Base-by-base conservation (phyloP, 2,797 vertebrate species). In the Eupleurogrammus muticus region DNA sequence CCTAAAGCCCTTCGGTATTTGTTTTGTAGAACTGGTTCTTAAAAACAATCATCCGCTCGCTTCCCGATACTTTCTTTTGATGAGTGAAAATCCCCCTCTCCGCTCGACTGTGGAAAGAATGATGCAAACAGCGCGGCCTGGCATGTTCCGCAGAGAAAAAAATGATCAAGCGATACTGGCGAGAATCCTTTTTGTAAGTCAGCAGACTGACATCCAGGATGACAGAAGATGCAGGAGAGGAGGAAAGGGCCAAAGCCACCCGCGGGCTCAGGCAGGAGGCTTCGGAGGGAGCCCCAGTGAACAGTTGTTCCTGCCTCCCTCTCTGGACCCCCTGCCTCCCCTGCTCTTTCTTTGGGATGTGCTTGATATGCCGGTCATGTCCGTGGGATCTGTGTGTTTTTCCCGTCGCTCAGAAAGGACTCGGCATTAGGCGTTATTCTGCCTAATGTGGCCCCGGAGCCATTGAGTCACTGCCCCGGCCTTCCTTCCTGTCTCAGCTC, bases 401-500 rank as follows among this genome's bases (percentile, higher is more conserved):
- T 87, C 81, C n/a, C 79, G 70, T 68, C 42, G 42, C 36, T 60
- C 80, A 84, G 82, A 6, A 28, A 28, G 28, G 6, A 28, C 65
- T 74, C 1, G 61, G n/a, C n/a, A n/a, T n/a, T n/a, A n/a, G n/a
- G n/a, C 70, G 36, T 80, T 77, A 74, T 81, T 82, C 83, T 86
- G 75, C 47, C 49, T 28, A 28, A 0, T 73, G 83, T 76, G 83
- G 80, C 83, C 70, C n/a, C 5, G 59, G 79, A 90, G 84, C 85
- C 87, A 79, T 55, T 65, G 63, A 80, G 75, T 80, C 85, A 72
- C 79, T 66, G 77, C 75, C 72, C 75, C 72, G 23, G 87, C 75
- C 84, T 94, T 93, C 92, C 93, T 95, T 95, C 94, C 94, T 94
- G 90, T 82, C 76, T 86, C 79, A 48, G 83, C 75, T 63, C 64